Percentiles rank a stretch among this genome's conserved stretches.
Conservation (phyloP, 2,797 vertebrate species). For the Petrocephalus schoutedeni region DNA sequence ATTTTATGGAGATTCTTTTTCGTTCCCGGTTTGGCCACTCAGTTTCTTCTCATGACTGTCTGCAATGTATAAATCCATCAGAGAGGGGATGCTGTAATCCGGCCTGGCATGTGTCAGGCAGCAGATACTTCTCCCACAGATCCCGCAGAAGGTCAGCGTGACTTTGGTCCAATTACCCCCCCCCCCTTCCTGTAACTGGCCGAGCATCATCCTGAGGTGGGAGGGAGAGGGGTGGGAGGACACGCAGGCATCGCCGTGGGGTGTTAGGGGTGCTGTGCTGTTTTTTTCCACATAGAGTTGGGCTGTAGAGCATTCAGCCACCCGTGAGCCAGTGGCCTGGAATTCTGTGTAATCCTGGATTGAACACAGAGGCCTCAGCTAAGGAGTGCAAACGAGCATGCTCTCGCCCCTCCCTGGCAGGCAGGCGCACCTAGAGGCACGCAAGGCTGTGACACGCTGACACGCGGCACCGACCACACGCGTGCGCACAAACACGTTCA, state of each 20-base stretch:
- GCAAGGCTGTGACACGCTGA: not conserved
- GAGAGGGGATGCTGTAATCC: not conserved
- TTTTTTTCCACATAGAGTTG: slow-evolving; percentile 32
- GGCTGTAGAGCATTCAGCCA: slow-evolving; percentile 16
- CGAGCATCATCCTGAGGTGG: not conserved
- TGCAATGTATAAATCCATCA: not conserved
- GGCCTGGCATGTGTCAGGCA: not conserved
- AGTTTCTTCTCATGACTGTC: not conserved
- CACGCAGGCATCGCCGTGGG: not conserved
- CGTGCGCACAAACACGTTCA: not conserved
- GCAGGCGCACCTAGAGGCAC: slow-evolving; percentile 16
- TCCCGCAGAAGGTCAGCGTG: not conserved
- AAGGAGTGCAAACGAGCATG: not conserved
- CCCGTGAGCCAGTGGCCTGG: slow-evolving; percentile 19
- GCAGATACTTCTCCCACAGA: not conserved
- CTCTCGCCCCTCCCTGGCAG: not conserved
- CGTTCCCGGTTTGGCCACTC: not conserved
- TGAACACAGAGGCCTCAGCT: not conserved
- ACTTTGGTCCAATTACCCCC: not conserved
- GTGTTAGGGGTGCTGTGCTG: not conserved
- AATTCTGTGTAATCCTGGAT: slow-evolving; percentile 17
- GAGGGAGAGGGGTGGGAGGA: not conserved
- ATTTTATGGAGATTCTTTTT: not conserved
- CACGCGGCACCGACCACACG: not conserved
- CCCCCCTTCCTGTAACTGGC: not conserved